Evolutionary conservation across 2,113 vertebrate genomes (phyloP).

Genomic region (Antechinus flavipes): DNA sequence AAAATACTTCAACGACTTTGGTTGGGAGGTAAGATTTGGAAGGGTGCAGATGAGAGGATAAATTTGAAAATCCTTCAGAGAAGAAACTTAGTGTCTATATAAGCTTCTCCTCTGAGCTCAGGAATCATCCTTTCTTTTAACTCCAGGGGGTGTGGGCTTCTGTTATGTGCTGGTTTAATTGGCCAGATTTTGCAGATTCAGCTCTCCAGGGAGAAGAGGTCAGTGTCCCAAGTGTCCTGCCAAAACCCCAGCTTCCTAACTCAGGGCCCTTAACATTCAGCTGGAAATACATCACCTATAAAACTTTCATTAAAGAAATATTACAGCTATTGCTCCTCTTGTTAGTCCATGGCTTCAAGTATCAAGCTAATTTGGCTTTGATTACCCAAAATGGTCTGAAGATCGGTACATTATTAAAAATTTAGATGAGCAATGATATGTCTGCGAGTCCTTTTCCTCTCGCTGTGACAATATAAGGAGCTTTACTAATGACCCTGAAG

Average conservation of each 20-base stretch:
- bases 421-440: slow-evolving; percentile 68
- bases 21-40: not conserved
- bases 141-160: not conserved
- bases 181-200: not conserved
- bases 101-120: fast-evolving
- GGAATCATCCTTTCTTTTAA: not conserved
- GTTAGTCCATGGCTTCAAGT: slow-evolving; percentile 66
- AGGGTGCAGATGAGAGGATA: fast-evolving
- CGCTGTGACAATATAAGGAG: slow-evolving; percentile 31
- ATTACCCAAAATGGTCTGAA: slow-evolving; percentile 65
- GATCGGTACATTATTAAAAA: slow-evolving; percentile 71
- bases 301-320: slow-evolving; percentile 80
- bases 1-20: not conserved
- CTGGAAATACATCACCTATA: slow-evolving; percentile 66
- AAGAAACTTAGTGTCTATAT: not conserved
- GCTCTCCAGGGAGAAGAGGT: slow-evolving; percentile 45
- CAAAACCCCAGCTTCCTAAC: slow-evolving; percentile 35
- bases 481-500: slow-evolving; percentile 56
- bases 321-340: slow-evolving; percentile 54
- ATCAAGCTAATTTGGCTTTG: slow-evolving; percentile 70
- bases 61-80: not conserved
- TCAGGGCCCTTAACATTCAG: slow-evolving; percentile 58
- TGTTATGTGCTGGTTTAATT: not conserved
- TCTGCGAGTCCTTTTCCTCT: slow-evolving; percentile 33
- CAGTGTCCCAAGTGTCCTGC: slow-evolving; percentile 44